Base-by-base conservation (phyloP, 1,140 invertebrate genomes). In the Cotesia vestalis region DNA sequence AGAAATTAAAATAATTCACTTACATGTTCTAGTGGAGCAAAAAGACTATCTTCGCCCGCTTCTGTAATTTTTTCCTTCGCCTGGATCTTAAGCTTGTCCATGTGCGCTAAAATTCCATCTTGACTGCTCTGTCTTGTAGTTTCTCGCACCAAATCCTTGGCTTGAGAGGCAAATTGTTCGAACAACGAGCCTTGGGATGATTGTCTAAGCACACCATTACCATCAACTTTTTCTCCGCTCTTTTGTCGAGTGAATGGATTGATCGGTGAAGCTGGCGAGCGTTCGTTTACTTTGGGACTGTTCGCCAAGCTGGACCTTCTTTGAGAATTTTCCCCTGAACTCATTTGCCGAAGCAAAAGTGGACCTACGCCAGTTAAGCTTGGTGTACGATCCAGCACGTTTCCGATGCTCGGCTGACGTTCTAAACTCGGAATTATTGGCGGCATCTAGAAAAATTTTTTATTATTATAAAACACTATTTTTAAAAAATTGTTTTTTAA, bases 111-210 rank as follows among this genome's bases (percentile, higher is more conserved):
- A 1, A 96, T 77, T 14, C 94, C 94, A 80, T 96, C 95, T 83
- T 96, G 94, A 78, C 94, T 95, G 78, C 93, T 94, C 83, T 96
- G 94, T 5, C 94, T 89, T 0, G 94, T 95, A 0, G 94, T 95
- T 80, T 96, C 94, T 57, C 91, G 88, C 3, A 96, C 93, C 64
- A 96, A 81, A 77, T 95, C 94, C 82, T 96, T 96, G 1, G 94
- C 94, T 77, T 96, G 94, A 0, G 90, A 90, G 1, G 95, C 92
- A 75, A 96, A 92, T 76, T 95, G 93, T 83, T 96, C 95, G 68
- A 96, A 90, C 0, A 96, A 80, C 0, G 94, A 95, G 5, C 91
- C 90, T 81, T 95, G 94, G 1, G 93, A 94, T 1, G 91, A 90
- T 79, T 95, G 94, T 20, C 94, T 88, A 0, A 78, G 88, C 80